Conservation (phyloP, 1,140 invertebrate genomes). For the Diprion similis region DNA sequence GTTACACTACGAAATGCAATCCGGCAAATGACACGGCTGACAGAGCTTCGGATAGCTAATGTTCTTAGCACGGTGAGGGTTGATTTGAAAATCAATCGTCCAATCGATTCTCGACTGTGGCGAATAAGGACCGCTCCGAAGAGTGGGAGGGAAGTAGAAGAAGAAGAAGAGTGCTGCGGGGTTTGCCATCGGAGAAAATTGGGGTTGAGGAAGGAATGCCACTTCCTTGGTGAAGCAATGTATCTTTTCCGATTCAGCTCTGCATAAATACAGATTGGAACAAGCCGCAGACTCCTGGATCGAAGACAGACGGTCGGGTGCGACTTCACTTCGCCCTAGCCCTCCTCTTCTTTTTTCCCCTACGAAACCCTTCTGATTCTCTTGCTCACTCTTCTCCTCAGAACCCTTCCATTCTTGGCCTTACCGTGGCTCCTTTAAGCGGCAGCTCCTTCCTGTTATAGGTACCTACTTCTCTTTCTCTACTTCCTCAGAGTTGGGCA, state of each 20-base stretch:
- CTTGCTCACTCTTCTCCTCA: background rate
- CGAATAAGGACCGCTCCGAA: background rate
- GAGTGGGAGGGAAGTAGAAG: background rate
- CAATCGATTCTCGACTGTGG: background rate
- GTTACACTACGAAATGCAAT: background rate
- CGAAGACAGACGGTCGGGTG: slow-evolving; percentile 2
- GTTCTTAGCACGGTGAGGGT: background rate
- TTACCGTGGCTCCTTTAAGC: background rate
- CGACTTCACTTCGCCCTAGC: background rate
- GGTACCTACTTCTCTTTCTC: background rate
- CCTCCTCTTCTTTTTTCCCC: background rate
- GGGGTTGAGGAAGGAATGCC: background rate
- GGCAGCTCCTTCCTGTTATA: background rate
- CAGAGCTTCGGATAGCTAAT: background rate
- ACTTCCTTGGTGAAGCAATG: background rate
- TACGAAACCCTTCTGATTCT: background rate
- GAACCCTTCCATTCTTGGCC: background rate
- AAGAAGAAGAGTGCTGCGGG: background rate
- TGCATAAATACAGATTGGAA: slow-evolving; percentile 19
- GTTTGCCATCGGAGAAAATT: background rate
- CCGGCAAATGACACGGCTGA: background rate
- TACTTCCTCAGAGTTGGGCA: background rate
- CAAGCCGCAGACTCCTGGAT: slow-evolving; percentile 1
- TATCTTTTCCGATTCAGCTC: background rate
- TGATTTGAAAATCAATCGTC: background rate